Evolutionary conservation across 2,888 invertebrate species (phyloP).

Genomic region (Kryphioiulus occultus): DNA sequence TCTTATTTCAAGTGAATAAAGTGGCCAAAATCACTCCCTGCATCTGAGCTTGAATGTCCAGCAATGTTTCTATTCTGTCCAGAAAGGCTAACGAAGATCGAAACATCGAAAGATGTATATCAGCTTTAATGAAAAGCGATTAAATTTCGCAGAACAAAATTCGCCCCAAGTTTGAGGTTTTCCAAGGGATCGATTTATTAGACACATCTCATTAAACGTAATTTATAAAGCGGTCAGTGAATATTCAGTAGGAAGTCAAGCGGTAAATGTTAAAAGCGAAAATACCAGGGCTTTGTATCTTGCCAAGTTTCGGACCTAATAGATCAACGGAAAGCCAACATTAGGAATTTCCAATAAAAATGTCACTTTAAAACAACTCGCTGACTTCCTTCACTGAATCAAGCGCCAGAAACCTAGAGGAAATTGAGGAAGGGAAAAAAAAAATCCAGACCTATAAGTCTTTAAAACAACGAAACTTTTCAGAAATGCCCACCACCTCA

Average conservation of each 20-base stretch:
- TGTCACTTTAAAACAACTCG: not conserved
- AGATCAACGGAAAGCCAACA: not conserved
- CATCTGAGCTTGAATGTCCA: no score
- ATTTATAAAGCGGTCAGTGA: slow-evolving; percentile 20
- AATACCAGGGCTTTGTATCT: not conserved
- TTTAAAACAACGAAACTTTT: not conserved
- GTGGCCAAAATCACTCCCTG: no score
- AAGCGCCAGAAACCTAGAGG: not conserved
- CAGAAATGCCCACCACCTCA: not conserved
- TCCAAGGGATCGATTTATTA: slow-evolving; percentile 3
- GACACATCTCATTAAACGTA: slow-evolving; percentile 27
- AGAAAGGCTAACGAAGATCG: no score
- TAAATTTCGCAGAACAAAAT: not conserved
- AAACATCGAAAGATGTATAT: not conserved
- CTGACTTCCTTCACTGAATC: not conserved
- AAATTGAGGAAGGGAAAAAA: not conserved
- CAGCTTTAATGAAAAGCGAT: not conserved
- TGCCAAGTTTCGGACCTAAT: not conserved
- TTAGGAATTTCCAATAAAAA: slow-evolving; percentile 7
- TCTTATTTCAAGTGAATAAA: no score
- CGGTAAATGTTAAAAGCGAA: not conserved
- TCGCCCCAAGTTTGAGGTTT: not conserved
- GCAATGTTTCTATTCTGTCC: no score
- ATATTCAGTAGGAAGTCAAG: not conserved
- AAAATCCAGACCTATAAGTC: not conserved